Evolutionary conservation across 2,113 vertebrate genomes (phyloP), one percentile per base, ranked within the genome.

Genomic region (Carettochelys insculpta): DNA sequence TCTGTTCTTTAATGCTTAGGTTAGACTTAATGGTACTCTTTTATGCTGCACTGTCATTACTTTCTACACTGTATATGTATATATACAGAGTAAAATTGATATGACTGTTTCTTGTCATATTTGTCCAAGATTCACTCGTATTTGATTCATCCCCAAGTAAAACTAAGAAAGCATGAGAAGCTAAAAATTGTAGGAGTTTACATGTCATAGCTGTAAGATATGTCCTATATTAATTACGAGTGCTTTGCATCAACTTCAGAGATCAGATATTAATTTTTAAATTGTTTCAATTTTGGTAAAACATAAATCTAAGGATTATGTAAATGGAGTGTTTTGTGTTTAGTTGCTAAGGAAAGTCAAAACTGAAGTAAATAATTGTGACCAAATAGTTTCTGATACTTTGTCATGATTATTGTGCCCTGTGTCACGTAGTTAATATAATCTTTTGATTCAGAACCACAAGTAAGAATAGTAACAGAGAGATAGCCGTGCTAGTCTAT

Each of bases 291-390:
- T 93, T 97, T 96, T 94, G 48, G 88, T 78, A 94, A 91, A 83
- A 85, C 6, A 93, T 73, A 95, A 95, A 96, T 76, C 84, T 91
- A 27, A 80, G 82, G 43, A 93, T 96, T 90, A 88, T 76, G 83
- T 93, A 92, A 96, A 95, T 92, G 65, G 82, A 77, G 77, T 95
- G 82, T 80, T 97, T 97, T 96, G 45, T 87, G 77, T 93, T 95
- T 94, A 73, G 76, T 90, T 88, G 58, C 81, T 88, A 82, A 94
- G 73, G 53, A 92, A 97, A 97, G 41, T 94, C 77, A 93, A 96
- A 92, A 88, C 24, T 90, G 53, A 95, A 91, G 45, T 88, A 92
- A 73, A 45, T 91, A 92, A 97, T 94, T 95, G 89, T 89, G 92
- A 94, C 81, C 95, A 97, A 90, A 86, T 93, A 52, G 82, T 80